A percentile compares a stretch with the other conserved stretches of the same genome.
Evolutionary conservation across 2,797 vertebrate genomes (phyloP).

Genomic region (Enteromius argenteus): DNA sequence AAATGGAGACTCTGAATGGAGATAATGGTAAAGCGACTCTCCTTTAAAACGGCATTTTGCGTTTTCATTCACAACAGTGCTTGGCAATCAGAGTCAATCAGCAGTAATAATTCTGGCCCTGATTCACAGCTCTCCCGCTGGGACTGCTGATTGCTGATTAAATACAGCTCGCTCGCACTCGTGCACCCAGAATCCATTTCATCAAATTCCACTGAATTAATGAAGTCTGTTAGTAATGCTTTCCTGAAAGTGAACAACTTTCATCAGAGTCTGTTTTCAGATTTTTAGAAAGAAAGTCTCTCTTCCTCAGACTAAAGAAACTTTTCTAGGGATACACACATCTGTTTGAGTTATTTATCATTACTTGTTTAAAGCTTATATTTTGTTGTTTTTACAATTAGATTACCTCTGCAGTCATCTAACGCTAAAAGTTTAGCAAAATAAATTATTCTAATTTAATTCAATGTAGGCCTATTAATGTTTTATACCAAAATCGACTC

Average conservation of each 20-base stretch:
- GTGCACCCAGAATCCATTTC: neutral
- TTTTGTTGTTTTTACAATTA: neutral
- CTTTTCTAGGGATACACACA: neutral
- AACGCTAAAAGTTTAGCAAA: neutral
- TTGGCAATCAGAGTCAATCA: conserved; percentile 13
- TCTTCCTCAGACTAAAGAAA: neutral
- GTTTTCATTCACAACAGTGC: neutral
- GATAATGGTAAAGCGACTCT: neutral
- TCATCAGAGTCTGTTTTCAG: neutral
- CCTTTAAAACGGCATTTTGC: neutral
- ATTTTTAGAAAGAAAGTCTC: neutral
- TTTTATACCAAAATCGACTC: too few relatives aligned
- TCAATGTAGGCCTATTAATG: too few relatives aligned
- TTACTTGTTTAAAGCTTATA: neutral
- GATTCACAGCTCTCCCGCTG: conserved; percentile 20
- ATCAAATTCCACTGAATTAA: conserved; percentile 3
- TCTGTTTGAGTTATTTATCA: neutral
- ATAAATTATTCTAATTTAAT: too few relatives aligned
- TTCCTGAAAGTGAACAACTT: neutral
- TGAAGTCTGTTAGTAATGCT: neutral
- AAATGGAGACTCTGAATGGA: conserved; percentile 9
- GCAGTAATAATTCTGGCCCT: neutral
- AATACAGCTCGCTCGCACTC: conserved; percentile 5
- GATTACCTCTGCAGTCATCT: neutral
- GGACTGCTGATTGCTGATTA: conserved; percentile 22